These are phyloP conservation scores for Plectropomus leopardus DNA, from an alignment of 2,113 vertebrate genomes.

Conservation along the genomic window DNA sequence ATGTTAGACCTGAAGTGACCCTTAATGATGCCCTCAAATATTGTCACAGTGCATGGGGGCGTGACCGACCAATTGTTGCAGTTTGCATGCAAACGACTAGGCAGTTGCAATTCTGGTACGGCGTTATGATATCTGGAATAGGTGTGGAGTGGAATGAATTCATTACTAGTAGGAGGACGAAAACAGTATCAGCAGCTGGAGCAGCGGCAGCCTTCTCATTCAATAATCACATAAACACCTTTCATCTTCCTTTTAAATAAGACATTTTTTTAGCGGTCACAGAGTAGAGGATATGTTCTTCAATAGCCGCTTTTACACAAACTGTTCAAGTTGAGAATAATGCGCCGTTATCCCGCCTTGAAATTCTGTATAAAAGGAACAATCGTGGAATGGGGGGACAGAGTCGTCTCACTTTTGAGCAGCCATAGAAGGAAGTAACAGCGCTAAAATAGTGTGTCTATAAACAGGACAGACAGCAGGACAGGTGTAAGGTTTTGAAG, in stretches of 20 bases:
- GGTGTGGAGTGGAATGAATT: not conserved
- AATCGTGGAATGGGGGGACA: too few relatives aligned
- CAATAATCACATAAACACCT: slow-evolving; percentile 22
- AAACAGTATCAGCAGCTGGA: slow-evolving; percentile 11
- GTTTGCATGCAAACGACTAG: not conserved
- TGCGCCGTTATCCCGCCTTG: too few relatives aligned
- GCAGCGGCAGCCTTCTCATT: slow-evolving; percentile 5
- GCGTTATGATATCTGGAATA: not conserved
- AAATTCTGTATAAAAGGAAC: too few relatives aligned
- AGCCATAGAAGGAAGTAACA: too few relatives aligned
- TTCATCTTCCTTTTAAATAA: slow-evolving; percentile 32
- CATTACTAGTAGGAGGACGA: slow-evolving; percentile 2
- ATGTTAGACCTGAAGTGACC: not conserved
- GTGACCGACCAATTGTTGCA: slow-evolving; percentile 18
- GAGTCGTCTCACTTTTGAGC: too few relatives aligned
- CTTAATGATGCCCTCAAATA: not conserved
- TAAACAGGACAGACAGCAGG: too few relatives aligned
- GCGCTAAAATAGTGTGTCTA: too few relatives aligned
- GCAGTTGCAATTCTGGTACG: not conserved
- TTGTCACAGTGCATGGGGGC: not conserved
- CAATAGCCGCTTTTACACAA: too few relatives aligned
- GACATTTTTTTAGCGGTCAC: not conserved
- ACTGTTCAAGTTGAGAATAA: too few relatives aligned
- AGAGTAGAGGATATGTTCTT: not conserved
- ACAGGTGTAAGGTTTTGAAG: too few relatives aligned